Evolutionary conservation across 1,140 invertebrate species (phyloP).

Genomic region (Stegodyphus mimosarum): DNA sequence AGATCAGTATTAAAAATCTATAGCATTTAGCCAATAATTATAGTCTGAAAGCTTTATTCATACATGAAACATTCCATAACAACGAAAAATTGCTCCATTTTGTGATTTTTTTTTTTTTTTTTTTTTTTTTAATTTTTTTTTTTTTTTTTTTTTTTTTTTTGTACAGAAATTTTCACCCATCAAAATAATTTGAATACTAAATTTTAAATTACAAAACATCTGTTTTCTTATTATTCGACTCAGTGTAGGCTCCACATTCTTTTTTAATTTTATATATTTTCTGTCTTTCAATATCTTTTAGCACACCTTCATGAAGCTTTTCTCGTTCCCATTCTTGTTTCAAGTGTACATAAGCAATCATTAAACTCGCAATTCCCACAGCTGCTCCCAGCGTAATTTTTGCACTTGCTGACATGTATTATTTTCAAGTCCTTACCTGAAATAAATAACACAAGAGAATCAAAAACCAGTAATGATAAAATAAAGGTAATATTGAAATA

Average conservation of each 20-base stretch:
- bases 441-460: background rate
- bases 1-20: too few species aligned
- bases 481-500: too few species aligned
- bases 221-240: background rate
- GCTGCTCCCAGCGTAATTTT: slow-evolving; percentile 15
- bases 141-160: too few species aligned
- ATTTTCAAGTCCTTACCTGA: background rate
- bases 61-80: too few species aligned
- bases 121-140: too few species aligned
- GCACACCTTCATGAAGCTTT: slow-evolving; percentile 45
- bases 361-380: background rate
- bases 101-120: too few species aligned
- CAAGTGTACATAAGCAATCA: slow-evolving; percentile 44
- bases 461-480: too few species aligned
- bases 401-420: slow-evolving; percentile 34
- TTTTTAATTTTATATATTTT: background rate
- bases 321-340: slow-evolving; percentile 55
- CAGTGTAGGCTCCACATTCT: background rate
- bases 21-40: too few species aligned
- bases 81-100: too few species aligned
- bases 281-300: slow-evolving; percentile 56
- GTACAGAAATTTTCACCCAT: too few species aligned
- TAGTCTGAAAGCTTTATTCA: too few species aligned
- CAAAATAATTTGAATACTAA: background rate
- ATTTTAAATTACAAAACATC: background rate